A percentile compares a stretch with the other conserved stretches of the same genome.
These are phyloP conservation scores for Ophioninae sp. DNA, from an alignment of 2,888 invertebrate species.

Conservation along the genomic window DNA sequence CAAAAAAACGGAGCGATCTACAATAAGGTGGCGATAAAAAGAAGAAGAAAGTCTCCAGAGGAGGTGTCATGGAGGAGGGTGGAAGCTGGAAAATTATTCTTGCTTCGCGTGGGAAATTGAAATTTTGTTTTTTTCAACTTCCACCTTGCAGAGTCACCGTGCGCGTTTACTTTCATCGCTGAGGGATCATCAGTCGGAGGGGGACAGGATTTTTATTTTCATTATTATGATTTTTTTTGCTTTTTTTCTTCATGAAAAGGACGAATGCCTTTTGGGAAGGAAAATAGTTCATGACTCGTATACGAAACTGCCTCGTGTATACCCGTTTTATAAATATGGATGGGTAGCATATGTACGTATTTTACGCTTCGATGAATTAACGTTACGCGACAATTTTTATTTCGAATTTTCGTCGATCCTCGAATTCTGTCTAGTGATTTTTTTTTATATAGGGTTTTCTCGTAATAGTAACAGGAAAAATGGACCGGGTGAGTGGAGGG, in stretches of 20 bases:
- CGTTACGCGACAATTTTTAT: slow-evolving; percentile 9
- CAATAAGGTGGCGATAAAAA: not conserved
- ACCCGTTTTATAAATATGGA: not conserved
- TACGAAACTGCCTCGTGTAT: not conserved
- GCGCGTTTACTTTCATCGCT: slow-evolving; percentile 26
- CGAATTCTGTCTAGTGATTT: slow-evolving; percentile 23
- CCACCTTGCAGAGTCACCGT: slow-evolving; percentile 56
- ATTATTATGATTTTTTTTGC: too few relatives aligned
- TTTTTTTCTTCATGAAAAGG: slow-evolving; percentile 25
- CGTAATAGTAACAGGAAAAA: slow-evolving; percentile 7
- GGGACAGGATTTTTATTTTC: slow-evolving; percentile 24
- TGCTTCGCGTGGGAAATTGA: slow-evolving; percentile 51
- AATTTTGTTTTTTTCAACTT: slow-evolving; percentile 44
- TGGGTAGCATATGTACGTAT: slow-evolving; percentile 17
- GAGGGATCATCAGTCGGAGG: not conserved
- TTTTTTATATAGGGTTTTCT: slow-evolving; percentile 41
- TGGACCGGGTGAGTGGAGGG: too few relatives aligned
- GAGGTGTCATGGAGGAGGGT: too few relatives aligned
- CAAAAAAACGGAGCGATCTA: slow-evolving; percentile 6
- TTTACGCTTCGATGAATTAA: slow-evolving; percentile 43
- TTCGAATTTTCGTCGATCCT: slow-evolving; percentile 5
- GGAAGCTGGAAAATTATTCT: slow-evolving; percentile 20
- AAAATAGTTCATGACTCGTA: slow-evolving; percentile 17
- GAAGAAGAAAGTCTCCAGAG: too few relatives aligned
- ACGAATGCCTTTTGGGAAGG: slow-evolving; percentile 33